Evolutionary conservation across 2,797 vertebrate genomes (phyloP), one percentile per base, ranked within the genome.

Genomic region (Percopsis omiscomaycus): DNA sequence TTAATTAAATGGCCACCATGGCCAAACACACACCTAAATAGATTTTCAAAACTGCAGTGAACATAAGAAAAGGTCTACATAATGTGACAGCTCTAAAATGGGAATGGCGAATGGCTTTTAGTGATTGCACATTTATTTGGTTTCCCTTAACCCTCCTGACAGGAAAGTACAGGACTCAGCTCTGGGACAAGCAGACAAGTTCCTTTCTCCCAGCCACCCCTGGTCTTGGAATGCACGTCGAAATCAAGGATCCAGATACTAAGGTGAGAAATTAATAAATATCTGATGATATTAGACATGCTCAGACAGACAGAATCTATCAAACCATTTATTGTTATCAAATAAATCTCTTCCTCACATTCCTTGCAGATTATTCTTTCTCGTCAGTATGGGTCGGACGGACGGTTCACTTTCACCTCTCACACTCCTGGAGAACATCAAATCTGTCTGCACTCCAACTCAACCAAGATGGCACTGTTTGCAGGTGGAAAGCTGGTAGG

Each of bases 371-470:
- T 96, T 56, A 93, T 98, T 45, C 88, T 98, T 6, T 98, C 96
- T 0, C 91, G 96, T 59, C 96, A 97, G 61, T 98, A 98, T 0
- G 96, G 96, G 48, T 96, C 96, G 0, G 96, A 98, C 15, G 96
- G 96, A 0, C 94, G 96, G 5, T 98, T 98, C 88, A 98, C 95
- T 9, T 98, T 98, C 83, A 98, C 96, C 0, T 98, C 96, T 0
- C 96, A 98, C 88, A 98, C 94, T 0, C 96, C 96, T 0, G 96
- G 96, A 3, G 96, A 98, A 66, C 96, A 98, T 85, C 96, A 98
- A 86, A 97, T 98, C 85, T 98, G 96, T 84, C 86, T 98, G 60
- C 96, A 98, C 89, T 98, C 96, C 76, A 98, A 97, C 85, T 98
- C 96, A 64, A 95, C 95, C 22, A 94, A 94, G 85, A 95, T 98